These are phyloP conservation scores for Zosterops borbonicus DNA, from an alignment of 2,113 vertebrate genomes.

Conservation along the genomic window DNA sequence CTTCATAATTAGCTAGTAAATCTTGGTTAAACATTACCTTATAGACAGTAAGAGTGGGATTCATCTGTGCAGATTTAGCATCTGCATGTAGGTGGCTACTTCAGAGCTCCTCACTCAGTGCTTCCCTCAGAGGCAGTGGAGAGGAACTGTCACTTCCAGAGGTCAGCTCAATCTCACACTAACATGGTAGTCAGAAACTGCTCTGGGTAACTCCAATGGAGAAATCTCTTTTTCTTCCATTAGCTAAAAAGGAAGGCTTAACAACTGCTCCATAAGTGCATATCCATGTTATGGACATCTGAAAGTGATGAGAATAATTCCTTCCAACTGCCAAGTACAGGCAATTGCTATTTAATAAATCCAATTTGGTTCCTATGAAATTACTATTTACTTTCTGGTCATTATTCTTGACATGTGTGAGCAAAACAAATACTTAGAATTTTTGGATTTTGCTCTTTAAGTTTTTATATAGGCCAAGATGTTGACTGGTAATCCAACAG, in stretches of 20 bases:
- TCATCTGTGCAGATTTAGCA: slow-evolving; percentile 2
- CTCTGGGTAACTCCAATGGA: not conserved
- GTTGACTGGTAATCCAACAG: not conserved
- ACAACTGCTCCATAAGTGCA: not conserved
- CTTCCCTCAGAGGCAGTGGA: not conserved
- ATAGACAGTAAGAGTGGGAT: not conserved
- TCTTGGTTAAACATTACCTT: not conserved
- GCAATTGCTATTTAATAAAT: not conserved
- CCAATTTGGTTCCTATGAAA: not conserved
- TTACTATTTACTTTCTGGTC: not conserved
- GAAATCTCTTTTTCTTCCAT: not conserved
- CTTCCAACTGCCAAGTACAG: not conserved
- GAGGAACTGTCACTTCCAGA: not conserved
- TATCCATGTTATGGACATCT: not conserved
- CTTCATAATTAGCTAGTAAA: not conserved
- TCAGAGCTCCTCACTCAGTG: not conserved
- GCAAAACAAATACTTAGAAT: not conserved
- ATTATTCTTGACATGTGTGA: not conserved
- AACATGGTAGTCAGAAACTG: not conserved
- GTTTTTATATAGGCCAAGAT: not conserved
- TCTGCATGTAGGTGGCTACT: not conserved
- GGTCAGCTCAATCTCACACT: not conserved
- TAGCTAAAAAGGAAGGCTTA: not conserved
- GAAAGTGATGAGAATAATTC: not conserved
- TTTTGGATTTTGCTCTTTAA: not conserved